Evolutionary conservation across 2,113 vertebrate genomes (phyloP).

Genomic region (Daboia siamensis): DNA sequence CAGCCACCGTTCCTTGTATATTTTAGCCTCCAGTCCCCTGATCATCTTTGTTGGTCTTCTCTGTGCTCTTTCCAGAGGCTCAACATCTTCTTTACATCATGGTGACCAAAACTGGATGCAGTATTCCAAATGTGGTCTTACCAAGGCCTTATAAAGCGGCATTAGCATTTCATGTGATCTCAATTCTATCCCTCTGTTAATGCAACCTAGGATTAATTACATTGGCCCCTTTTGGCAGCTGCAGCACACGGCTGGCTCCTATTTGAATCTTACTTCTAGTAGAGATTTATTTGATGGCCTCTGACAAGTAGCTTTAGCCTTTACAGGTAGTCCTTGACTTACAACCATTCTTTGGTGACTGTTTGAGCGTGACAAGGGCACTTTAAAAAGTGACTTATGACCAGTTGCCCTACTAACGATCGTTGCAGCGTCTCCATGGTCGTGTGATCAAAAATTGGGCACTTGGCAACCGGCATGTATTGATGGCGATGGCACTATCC

Average conservation of each 20-base stretch:
- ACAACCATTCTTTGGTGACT: background rate
- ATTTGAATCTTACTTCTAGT: background rate
- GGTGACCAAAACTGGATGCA: background rate
- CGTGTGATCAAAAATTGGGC: background rate
- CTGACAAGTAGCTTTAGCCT: background rate
- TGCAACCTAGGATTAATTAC: background rate
- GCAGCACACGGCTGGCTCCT: background rate
- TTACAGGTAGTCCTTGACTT: background rate
- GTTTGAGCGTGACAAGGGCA: background rate
- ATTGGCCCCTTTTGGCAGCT: background rate
- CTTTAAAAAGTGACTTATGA: background rate
- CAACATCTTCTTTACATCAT: background rate
- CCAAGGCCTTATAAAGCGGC: background rate
- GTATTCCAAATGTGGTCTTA: background rate
- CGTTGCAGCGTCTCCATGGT: background rate
- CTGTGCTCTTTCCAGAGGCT: background rate
- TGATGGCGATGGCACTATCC: background rate
- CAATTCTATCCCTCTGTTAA: background rate
- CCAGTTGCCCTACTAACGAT: background rate
- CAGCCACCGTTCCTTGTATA: background rate
- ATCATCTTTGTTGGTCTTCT: background rate
- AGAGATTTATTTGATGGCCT: background rate
- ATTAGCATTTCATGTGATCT: background rate
- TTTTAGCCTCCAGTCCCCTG: background rate
- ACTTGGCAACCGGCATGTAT: background rate